phyloP scores from a whole-genome alignment of 1,140 invertebrate species.

The Drosophila asahinai region DNA sequence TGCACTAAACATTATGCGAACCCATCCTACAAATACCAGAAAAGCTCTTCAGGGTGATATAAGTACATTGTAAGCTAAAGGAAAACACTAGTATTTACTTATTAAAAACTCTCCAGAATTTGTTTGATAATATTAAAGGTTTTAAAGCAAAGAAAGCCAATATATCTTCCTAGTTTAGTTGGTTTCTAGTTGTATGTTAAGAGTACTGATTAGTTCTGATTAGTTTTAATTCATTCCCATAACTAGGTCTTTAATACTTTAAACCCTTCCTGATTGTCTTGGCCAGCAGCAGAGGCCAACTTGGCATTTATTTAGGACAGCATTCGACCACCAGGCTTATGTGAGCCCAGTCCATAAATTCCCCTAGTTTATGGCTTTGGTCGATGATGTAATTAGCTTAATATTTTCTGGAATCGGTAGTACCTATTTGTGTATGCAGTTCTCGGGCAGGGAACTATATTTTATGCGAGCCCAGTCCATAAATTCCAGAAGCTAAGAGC shows the following conservation, averaged over 20 bases:
- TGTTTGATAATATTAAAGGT: not conserved
- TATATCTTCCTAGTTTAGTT: no score
- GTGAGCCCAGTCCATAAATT: not conserved
- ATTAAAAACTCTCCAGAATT: not conserved
- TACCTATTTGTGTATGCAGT: not conserved
- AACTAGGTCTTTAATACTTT: no score
- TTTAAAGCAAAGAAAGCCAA: not conserved
- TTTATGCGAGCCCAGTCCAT: not conserved
- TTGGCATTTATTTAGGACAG: not conserved
- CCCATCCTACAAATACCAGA: not conserved
- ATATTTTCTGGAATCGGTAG: not conserved
- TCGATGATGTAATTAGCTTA: constrained; percentile 3
- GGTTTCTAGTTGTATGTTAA: no score
- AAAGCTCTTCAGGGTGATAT: not conserved
- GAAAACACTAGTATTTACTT: not conserved
- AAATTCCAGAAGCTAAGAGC: constrained; percentile 1
- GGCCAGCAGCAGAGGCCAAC: not conserved
- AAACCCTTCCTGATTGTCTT: no score
- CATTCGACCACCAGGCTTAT: not conserved
- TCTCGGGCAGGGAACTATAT: not conserved
- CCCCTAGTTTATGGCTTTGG: not conserved
- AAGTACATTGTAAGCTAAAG: not conserved
- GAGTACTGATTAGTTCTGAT: no score
- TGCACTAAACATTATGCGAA: not conserved
- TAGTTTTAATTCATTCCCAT: not conserved